Conservation (phyloP, 2,797 vertebrate genomes). For the Manis pentadactyla region DNA sequence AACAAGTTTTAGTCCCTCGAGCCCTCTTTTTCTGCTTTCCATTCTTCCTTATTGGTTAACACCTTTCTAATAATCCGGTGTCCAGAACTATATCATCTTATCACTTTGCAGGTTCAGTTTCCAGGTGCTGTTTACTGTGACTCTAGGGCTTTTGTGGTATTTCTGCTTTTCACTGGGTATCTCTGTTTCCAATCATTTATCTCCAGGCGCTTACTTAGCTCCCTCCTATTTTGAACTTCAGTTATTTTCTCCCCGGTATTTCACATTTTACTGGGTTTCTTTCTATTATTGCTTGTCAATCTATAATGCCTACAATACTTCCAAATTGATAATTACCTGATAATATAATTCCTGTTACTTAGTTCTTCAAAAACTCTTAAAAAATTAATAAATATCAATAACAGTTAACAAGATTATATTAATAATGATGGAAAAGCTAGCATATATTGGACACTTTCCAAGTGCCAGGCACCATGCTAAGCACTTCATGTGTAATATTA, state of each 20-base stretch:
- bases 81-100: slow-evolving; percentile 71
- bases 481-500: neutral
- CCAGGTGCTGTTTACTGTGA: slow-evolving; percentile 73
- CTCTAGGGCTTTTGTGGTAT: slow-evolving; percentile 67
- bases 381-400: slow-evolving; percentile 27
- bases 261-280: slow-evolving; percentile 7
- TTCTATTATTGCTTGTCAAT: neutral
- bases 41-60: slow-evolving; percentile 76
- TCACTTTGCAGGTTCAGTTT: slow-evolving; percentile 70
- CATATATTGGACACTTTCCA: neutral
- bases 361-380: slow-evolving; percentile 58
- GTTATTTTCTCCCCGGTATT: slow-evolving; percentile 61
- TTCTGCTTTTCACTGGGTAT: slow-evolving; percentile 40
- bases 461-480: neutral
- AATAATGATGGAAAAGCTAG: neutral
- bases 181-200: slow-evolving; percentile 69
- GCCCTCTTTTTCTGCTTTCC: slow-evolving; percentile 61
- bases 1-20: slow-evolving; percentile 76
- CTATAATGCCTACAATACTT: neutral
- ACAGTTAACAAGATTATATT: slow-evolving; percentile 26
- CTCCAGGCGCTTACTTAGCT: slow-evolving; percentile 63
- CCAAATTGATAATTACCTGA: slow-evolving; percentile 15
- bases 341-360: slow-evolving; percentile 34
- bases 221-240: slow-evolving; percentile 62
- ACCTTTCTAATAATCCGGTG: slow-evolving; percentile 76